Conservation (phyloP, 2,113 vertebrate species). For the Orthochromis indermauri region DNA sequence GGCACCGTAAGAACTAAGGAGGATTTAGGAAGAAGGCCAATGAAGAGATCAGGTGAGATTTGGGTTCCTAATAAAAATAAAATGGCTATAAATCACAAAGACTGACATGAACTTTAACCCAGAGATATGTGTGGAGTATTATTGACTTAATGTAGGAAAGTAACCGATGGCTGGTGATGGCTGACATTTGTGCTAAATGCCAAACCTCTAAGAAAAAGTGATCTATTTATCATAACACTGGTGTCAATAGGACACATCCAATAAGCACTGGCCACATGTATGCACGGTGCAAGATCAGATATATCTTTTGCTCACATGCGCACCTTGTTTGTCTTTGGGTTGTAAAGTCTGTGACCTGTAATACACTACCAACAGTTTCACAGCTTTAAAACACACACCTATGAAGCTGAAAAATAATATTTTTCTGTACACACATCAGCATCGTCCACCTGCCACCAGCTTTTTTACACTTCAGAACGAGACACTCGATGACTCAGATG, state of each 20-base stretch:
- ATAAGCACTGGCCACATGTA: background rate
- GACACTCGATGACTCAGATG: background rate
- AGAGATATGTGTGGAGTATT: background rate
- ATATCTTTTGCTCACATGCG: background rate
- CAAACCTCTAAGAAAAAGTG: background rate
- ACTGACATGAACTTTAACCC: background rate
- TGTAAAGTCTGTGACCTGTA: background rate
- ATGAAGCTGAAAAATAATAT: conserved; percentile 21
- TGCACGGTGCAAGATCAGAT: background rate
- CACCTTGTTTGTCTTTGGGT: background rate
- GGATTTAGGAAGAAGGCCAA: background rate
- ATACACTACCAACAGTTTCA: background rate
- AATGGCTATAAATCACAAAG: background rate
- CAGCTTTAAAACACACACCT: background rate
- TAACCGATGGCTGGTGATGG: background rate
- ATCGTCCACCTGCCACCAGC: background rate
- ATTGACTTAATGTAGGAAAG: background rate
- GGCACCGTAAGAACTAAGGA: background rate
- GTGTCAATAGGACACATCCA: background rate
- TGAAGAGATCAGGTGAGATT: background rate
- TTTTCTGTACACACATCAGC: background rate
- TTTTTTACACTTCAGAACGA: background rate
- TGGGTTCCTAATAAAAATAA: background rate
- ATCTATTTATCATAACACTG: background rate
- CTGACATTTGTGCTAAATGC: background rate